Base-by-base conservation (phyloP, 2,888 invertebrate genomes). In the Chloromyia formosa region DNA sequence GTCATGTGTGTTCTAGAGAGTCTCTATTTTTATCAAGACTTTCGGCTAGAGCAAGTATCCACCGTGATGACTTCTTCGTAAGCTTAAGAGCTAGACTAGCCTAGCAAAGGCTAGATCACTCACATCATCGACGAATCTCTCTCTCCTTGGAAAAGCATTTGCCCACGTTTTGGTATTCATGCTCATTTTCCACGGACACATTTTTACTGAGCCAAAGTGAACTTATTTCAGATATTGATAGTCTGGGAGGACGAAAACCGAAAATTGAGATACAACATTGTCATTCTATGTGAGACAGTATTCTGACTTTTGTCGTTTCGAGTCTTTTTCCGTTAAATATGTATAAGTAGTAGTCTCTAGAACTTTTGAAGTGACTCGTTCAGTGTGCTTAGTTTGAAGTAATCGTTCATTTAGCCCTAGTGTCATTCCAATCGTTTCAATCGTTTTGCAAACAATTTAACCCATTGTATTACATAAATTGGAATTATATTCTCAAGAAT, bases 161-260 rank as follows among this genome's bases (percentile, higher is more conserved):
- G 9, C 14, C 60, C 27, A 35, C n/a, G n/a, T n/a, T n/a, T n/a
- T n/a, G n/a, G n/a, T n/a, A n/a, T n/a, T n/a, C n/a, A 9, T 18
- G 22, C 56, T 22, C 27, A 60, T 60, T 60, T 60, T 23, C 60
- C 60, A 10, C 27, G n/a, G 12, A 60, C 23, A 22, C n/a, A 7
- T 22, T 58, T 54, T 16, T 1, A 49, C 27, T 71, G 40, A 56
- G 71, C 56, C 53, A 12, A 54, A 12, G 71, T 16, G 71, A 71
- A 71, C 56, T 71, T 71, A 71, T 71, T 69, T 71, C 69, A 71
- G 71, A 42, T 53, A 40, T 71, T 56, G 40, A 58, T 58, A 7
- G 58, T 16, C 27, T 35, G 27, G 27, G 27, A 35, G 27, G 27
- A 35, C 40, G n/a, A 58, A 22, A 16, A 23, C 27, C 22, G 45